phyloP scores from a whole-genome alignment of 2,888 invertebrate genomes.

The Abrostola triplasia region DNA sequence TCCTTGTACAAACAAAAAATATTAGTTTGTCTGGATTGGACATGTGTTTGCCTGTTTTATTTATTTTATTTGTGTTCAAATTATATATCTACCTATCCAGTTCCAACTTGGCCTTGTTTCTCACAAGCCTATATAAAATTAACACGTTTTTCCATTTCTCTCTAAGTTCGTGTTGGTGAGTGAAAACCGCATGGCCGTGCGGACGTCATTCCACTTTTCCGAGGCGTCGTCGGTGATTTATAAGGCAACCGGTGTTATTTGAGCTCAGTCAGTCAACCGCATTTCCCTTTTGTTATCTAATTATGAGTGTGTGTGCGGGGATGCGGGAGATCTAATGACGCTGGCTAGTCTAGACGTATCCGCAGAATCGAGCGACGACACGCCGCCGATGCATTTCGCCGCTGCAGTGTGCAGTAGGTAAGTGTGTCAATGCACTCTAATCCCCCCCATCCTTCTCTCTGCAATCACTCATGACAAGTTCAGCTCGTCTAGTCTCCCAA shows the following conservation, averaged over 20 bases:
- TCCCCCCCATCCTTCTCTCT: constrained; percentile 79
- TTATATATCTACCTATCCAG: constrained; percentile 10
- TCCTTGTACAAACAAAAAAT: too few species aligned
- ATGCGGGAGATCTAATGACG: constrained; percentile 66
- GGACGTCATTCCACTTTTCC: constrained; percentile 88
- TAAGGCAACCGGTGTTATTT: constrained; percentile 68
- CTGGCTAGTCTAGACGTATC: constrained; percentile 70
- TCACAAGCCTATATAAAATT: constrained; percentile 69
- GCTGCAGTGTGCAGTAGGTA: constrained; percentile 85
- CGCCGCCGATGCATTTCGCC: constrained; percentile 82
- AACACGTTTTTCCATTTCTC: constrained; percentile 80
- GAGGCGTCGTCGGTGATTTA: constrained; percentile 82
- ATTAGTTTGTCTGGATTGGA: too few species aligned
- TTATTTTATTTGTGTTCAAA: background rate
- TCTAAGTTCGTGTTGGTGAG: constrained; percentile 81
- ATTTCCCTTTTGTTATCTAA: constrained; percentile 54
- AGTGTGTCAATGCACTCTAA: constrained; percentile 87
- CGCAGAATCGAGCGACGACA: constrained; percentile 76
- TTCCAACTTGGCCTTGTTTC: constrained; percentile 53
- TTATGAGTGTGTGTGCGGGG: constrained; percentile 50
- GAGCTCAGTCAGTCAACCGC: constrained; percentile 65
- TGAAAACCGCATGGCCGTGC: constrained; percentile 83
- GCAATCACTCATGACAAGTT: constrained; percentile 84
- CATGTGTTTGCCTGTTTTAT: too few species aligned
- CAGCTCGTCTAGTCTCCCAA: constrained; percentile 72